Conservation (phyloP, 2,888 invertebrate genomes). For the Protonemura montana region DNA sequence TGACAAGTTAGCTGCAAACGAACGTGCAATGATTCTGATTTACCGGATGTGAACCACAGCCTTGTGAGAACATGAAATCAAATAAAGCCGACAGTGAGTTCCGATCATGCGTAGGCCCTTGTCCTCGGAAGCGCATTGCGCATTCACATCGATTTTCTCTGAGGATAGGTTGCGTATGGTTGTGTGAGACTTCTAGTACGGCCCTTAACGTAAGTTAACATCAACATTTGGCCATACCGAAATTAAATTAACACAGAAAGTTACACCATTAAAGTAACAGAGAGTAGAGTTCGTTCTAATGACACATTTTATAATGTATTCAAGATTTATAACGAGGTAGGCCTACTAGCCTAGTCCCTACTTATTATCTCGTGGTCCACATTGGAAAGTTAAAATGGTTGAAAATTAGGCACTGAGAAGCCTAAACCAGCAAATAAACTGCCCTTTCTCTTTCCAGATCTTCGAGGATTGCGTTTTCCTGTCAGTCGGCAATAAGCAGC, state of each 20-base stretch:
- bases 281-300: neutral
- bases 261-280: neutral
- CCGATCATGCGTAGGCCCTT: constrained; percentile 7
- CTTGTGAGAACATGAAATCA: neutral
- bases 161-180: constrained; percentile 4
- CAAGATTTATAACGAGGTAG: neutral
- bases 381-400: constrained; percentile 28
- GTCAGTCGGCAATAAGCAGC: constrained; percentile 44
- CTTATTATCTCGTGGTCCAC: constrained; percentile 7
- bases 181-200: neutral
- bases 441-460: constrained; percentile 46
- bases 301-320: neutral
- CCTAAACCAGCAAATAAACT: constrained; percentile 1
- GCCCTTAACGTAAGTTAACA: neutral
- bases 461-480: constrained; percentile 48
- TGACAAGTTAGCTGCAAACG: too few species aligned
- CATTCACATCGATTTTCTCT: constrained; percentile 7
- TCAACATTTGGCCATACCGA: neutral
- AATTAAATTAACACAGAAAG: neutral
- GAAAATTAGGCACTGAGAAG: constrained; percentile 2
- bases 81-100: neutral
- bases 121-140: neutral
- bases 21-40: too few species aligned
- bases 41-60: neutral
- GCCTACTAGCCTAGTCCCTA: neutral